These are phyloP conservation scores for Silurus lanzhouensis DNA, from an alignment of 2,797 vertebrate species.

Conservation along the genomic window DNA sequence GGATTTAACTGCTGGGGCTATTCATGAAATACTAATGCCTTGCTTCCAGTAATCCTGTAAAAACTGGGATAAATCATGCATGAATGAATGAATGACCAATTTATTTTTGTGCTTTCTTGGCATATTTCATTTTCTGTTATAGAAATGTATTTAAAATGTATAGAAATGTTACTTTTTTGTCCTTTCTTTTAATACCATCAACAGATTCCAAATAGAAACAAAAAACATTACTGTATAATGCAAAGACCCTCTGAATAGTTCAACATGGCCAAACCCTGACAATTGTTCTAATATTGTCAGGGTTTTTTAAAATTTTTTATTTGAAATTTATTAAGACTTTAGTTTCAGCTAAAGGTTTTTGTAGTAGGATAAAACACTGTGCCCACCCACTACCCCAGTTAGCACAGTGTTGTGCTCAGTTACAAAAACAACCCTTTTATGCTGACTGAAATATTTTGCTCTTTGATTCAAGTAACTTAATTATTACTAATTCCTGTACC, in stretches of 20 bases:
- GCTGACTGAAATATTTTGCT: neutral
- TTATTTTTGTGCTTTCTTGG: neutral
- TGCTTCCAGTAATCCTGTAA: neutral
- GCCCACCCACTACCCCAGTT: neutral
- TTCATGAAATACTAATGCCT: neutral
- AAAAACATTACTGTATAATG: neutral
- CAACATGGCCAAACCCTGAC: neutral
- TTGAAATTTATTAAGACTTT: neutral
- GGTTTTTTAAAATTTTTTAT: neutral
- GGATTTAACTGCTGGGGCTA: neutral
- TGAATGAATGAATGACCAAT: neutral
- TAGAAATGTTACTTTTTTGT: too few species aligned
- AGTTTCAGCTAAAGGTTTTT: slow-evolving; percentile 44
- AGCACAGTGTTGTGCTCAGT: slow-evolving; percentile 38
- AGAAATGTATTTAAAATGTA: neutral
- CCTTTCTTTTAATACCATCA: too few species aligned
- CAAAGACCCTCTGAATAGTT: neutral
- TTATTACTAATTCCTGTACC: neutral
- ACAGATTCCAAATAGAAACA: too few species aligned
- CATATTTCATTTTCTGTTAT: too few species aligned
- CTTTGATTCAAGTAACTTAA: neutral
- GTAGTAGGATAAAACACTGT: slow-evolving; percentile 43
- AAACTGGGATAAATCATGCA: neutral
- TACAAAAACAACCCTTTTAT: slow-evolving; percentile 44
- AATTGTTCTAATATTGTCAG: neutral